phyloP scores from a whole-genome alignment of 2,888 invertebrate species.

The Drosophila kanekoi region DNA sequence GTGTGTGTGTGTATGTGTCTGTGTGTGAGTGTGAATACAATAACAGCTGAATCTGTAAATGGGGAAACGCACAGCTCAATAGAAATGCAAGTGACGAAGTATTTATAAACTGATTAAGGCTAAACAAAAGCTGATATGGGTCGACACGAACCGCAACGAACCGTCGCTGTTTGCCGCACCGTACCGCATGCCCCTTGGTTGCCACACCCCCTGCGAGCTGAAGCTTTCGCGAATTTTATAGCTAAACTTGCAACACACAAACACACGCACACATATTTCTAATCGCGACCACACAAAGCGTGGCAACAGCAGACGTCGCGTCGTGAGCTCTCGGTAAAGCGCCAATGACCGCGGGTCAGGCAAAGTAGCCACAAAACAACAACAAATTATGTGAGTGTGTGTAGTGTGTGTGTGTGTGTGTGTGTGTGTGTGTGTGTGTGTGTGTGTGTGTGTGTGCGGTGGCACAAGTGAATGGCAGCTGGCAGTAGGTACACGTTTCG shows the following conservation, averaged over 20 bases:
- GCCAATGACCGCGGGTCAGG: conserved; percentile 49
- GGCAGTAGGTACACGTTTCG: conserved; percentile 6
- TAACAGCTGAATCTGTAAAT: conserved; percentile 32
- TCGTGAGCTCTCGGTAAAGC: conserved; percentile 46
- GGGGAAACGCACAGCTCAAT: conserved; percentile 28
- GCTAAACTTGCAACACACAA: conserved; percentile 32
- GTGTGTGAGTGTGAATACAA: not conserved
- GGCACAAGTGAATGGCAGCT: conserved; percentile 45
- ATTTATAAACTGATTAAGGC: conserved; percentile 77
- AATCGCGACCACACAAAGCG: conserved; percentile 52
- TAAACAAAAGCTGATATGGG: conserved; percentile 77
- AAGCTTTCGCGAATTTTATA: conserved; percentile 15
- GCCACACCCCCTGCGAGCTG: not conserved
- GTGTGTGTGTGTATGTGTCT: not conserved
- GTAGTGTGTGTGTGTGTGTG: not conserved
- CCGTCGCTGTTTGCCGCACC: too few relatives aligned
- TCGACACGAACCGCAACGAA: conserved; percentile 29
- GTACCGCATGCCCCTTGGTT: not conserved
- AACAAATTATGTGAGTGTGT: not conserved
- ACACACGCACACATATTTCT: conserved; percentile 16
- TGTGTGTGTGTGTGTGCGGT: conserved; percentile 2
- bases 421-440: not conserved
- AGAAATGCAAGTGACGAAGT: conserved; percentile 76
- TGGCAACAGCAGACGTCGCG: conserved; percentile 9
- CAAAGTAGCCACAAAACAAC: conserved; percentile 62